Evolutionary conservation across 2,888 invertebrate genomes (phyloP), one percentile per base, ranked within the genome.

Genomic region (Teinopalpus imperialis): DNA sequence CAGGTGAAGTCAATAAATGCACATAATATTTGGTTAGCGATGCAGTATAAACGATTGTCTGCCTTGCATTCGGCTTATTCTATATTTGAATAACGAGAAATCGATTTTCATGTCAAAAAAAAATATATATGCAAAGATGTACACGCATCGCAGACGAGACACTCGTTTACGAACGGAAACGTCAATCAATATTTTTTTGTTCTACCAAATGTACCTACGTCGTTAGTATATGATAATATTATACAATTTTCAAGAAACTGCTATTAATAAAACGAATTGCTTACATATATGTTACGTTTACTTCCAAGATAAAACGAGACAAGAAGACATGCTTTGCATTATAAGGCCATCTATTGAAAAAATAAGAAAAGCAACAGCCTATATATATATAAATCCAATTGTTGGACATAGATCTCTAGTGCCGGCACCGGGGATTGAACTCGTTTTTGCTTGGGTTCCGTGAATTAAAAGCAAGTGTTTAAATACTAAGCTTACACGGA

Each of bases 1-100:
- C 57, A 65, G 67, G 63, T 69, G 67, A 73, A 73, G 74, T 73
- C 78, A 82, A 85, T 81, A 76, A 75, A 86, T 86, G 85, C 77
- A 82, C 83, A 83, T 82, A 81, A 74, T 73, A 81, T 82, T 82
- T 81, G 79, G 74, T 78, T 76, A 72, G 72, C 65, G 72, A 78
- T 74, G 74, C 76, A 65, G 59, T 57, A 74, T 73, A 75, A 68
- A 75, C 61, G 59, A 49, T 49, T 48, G 63, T 57, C 61, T 52
- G 57, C 59, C 57, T 65, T 63, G 66, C 59, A 68, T 71, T 64
- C 67, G 63, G 57, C 59, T 54, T 61, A 61, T 61, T 61, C 54
- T 51, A 51, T 57, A 81, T 86, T 83, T 77, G 71, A 83, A 82
- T 85, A 69, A 63, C 71, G 74, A 66, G 74, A 78, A 74, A 67